Percentiles rank a stretch among this genome's conserved stretches.
Evolutionary conservation across 2,797 vertebrate genomes (phyloP).

Genomic region (Rhynchonycteris naso): DNA sequence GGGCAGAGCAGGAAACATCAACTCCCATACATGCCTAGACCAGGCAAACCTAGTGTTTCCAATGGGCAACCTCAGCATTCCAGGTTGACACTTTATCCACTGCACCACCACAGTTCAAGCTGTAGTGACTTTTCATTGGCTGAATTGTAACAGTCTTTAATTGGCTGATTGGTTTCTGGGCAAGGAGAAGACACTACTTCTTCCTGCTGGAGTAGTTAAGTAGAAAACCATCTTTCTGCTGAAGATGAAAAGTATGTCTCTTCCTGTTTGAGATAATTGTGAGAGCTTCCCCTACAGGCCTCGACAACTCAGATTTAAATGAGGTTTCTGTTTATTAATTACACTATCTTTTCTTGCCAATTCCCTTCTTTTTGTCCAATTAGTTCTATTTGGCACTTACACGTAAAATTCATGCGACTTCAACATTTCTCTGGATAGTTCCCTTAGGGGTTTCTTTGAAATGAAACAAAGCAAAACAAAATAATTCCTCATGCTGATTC

Average conservation of each 20-base stretch:
- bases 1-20: no score
- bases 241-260: background rate
- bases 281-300: background rate
- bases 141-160: background rate
- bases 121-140: background rate
- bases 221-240: background rate
- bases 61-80: no score
- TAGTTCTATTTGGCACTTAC: conserved; percentile 24
- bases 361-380: conserved; percentile 52
- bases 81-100: no score
- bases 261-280: background rate
- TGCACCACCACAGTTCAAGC: no score
- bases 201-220: background rate
- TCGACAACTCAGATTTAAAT: background rate
- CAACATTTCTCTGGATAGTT: background rate
- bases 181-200: background rate
- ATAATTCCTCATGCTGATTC: background rate
- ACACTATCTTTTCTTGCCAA: conserved; percentile 36
- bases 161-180: background rate
- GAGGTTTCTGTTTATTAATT: background rate
- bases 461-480: conserved; percentile 29
- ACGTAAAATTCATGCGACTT: conserved; percentile 29
- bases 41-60: no score
- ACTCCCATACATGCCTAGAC: no score
- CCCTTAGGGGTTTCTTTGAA: conserved; percentile 16